phyloP scores from a whole-genome alignment of 2,888 invertebrate genomes.

The Phortica okadai region DNA sequence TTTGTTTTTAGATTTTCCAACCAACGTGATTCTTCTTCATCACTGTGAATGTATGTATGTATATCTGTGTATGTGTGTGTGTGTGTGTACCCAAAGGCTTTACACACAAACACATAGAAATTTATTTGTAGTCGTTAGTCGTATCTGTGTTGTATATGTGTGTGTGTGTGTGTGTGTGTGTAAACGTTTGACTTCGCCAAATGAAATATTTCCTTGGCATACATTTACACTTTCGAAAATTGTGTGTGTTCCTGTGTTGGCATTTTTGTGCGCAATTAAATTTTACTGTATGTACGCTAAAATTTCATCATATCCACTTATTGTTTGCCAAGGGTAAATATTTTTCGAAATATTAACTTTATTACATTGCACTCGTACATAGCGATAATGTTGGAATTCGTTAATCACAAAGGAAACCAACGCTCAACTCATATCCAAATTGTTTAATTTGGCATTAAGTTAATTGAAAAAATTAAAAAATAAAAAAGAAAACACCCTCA shows the following conservation, averaged over 20 bases:
- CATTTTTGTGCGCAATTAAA: conserved; percentile 24
- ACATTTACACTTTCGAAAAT: conserved; percentile 43
- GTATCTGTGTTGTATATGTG: neutral
- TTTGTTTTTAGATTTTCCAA: neutral
- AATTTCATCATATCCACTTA: neutral
- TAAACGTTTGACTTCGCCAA: conserved; percentile 33
- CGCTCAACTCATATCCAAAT: too few relatives aligned
- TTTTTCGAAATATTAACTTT: too few relatives aligned
- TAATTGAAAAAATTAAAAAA: too few relatives aligned
- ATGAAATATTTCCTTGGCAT: conserved; percentile 56
- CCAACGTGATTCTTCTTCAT: too few relatives aligned
- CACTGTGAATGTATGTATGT: neutral
- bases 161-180: neutral
- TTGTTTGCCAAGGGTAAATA: neutral
- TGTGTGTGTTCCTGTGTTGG: conserved; percentile 3
- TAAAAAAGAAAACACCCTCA: conserved; percentile 7
- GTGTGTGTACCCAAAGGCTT: too few relatives aligned
- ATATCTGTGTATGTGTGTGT: too few relatives aligned
- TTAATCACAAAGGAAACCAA: too few relatives aligned
- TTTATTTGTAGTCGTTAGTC: neutral
- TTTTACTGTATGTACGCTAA: neutral
- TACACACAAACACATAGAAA: neutral
- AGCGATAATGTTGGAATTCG: too few relatives aligned
- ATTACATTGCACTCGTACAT: too few relatives aligned
- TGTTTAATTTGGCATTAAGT: too few relatives aligned